Conservation (phyloP, 2,888 invertebrate species). For the Hirtodrosophila confusa region DNA sequence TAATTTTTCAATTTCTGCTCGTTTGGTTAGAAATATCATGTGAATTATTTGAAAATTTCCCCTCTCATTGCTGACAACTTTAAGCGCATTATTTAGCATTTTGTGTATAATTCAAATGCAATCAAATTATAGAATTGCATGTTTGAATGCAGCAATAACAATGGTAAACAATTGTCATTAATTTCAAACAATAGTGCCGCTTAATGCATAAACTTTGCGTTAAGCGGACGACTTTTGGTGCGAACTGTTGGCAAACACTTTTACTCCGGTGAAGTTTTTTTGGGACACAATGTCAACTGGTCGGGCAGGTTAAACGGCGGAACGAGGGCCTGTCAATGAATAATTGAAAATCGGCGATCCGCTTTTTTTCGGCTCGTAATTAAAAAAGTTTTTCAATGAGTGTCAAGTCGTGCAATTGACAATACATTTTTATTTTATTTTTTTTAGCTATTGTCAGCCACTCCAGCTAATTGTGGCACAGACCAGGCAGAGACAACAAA, state of each 20-base stretch:
- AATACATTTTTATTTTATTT: slow-evolving; percentile 27
- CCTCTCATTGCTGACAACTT: slow-evolving; percentile 10
- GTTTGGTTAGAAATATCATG: slow-evolving; percentile 9
- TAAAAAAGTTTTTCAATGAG: slow-evolving; percentile 72
- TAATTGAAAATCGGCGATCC: slow-evolving; percentile 66
- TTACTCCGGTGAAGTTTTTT: neutral
- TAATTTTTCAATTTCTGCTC: slow-evolving; percentile 40
- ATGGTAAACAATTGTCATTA: slow-evolving; percentile 9
- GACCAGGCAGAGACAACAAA: slow-evolving; percentile 1
- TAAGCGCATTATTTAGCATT: slow-evolving; percentile 2
- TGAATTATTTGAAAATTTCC: slow-evolving; percentile 16
- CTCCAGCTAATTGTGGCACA: slow-evolving; percentile 47
- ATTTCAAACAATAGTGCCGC: slow-evolving; percentile 5
- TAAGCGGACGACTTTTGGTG: slow-evolving; percentile 34
- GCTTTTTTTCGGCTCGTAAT: slow-evolving; percentile 57
- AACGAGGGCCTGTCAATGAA: slow-evolving; percentile 64
- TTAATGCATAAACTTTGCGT: slow-evolving; percentile 41
- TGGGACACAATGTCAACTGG: slow-evolving; percentile 58
- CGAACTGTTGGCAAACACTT: slow-evolving; percentile 18
- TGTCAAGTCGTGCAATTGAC: slow-evolving; percentile 60
- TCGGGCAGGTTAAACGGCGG: slow-evolving; percentile 68
- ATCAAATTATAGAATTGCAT: neutral
- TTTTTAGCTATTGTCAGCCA: slow-evolving; percentile 48
- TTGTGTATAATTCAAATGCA: slow-evolving; percentile 34
- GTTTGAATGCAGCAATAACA: neutral